Base-by-base conservation (phyloP, 2,797 vertebrate species). In the Rhinogobio ventralis region DNA sequence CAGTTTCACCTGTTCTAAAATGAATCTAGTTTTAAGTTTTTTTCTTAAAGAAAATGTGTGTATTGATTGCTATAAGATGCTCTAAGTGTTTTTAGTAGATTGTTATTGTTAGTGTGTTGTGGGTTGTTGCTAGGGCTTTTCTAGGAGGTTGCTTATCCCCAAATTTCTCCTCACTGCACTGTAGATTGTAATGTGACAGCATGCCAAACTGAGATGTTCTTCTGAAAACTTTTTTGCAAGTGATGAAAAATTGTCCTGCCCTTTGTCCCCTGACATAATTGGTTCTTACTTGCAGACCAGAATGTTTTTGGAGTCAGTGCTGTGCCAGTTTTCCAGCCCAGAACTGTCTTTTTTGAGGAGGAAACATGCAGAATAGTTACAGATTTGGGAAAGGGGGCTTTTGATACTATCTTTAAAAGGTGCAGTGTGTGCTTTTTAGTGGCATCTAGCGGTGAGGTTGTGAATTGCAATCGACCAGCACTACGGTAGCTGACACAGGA, bases 211-310 rank as follows among this genome's bases (percentile, higher is more conserved):
- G 74, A 60, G 33, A 60, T 76, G 33, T 30, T 45, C 17, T 30
- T 78, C n/a, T 45, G 17, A 78, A 78, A 78, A 64, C 75, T 45
- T 45, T 62, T 62, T 62, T 45, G n/a, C 15, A 62, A 28, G 67
- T 45, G 57, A 78, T 62, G 57, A 62, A 64, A 46, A 13, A 45
- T 13, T 14, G 14, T 42, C 39, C 39, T 1, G 7, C 39, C 76
- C 76, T 78, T 45, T 64, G 36, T 78, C n/a, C 57, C n/a, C n/a
- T 64, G 76, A 78, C 8, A 64, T 78, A 78, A 64, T 46, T 46
- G 55, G 55, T 30, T 64, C 55, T 62, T 78, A n/a, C 53, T 60
- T 78, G 7, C 15, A 28, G 9, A 62, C 55, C 75, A 57, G 51
- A 13, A 39, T 23, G 74, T 25, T 60, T 76, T 60, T 30, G 15